These are phyloP conservation scores for Cotesia vestalis DNA, from an alignment of 1,140 invertebrate genomes.

Conservation along the genomic window DNA sequence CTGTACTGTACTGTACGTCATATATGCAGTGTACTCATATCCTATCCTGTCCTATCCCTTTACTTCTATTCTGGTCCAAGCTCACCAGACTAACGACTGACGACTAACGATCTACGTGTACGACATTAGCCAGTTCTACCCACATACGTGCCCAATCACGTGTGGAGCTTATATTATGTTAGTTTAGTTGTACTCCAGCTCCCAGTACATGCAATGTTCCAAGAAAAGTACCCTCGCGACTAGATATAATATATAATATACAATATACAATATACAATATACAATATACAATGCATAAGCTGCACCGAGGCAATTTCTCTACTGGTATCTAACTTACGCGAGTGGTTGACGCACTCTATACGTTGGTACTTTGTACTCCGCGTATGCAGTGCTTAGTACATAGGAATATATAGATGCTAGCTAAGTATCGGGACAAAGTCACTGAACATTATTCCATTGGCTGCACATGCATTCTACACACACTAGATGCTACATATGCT, in stretches of 20 bases:
- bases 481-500: not conserved
- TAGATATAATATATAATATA: no score
- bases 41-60: not conserved
- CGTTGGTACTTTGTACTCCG: no score
- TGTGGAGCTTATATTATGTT: not conserved
- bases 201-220: not conserved
- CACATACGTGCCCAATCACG: slow-evolving; percentile 13
- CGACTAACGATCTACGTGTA: slow-evolving; percentile 10
- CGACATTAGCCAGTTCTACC: slow-evolving; percentile 12
- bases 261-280: no score
- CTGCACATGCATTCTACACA: no score
- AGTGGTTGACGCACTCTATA: not conserved
- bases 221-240: not conserved
- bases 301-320: not conserved
- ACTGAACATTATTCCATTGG: no score
- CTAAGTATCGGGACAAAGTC: no score
- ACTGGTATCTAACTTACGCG: not conserved
- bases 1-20: no score
- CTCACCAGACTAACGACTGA: not conserved
- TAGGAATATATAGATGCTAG: no score
- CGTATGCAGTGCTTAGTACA: no score
- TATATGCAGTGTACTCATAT: slow-evolving; percentile 9
- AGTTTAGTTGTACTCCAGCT: not conserved
- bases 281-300: no score
- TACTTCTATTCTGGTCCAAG: not conserved